Percentiles rank a stretch among this genome's conserved stretches.
phyloP scores from a whole-genome alignment of 1,140 invertebrate species.

The Brachionus calyciflorus region DNA sequence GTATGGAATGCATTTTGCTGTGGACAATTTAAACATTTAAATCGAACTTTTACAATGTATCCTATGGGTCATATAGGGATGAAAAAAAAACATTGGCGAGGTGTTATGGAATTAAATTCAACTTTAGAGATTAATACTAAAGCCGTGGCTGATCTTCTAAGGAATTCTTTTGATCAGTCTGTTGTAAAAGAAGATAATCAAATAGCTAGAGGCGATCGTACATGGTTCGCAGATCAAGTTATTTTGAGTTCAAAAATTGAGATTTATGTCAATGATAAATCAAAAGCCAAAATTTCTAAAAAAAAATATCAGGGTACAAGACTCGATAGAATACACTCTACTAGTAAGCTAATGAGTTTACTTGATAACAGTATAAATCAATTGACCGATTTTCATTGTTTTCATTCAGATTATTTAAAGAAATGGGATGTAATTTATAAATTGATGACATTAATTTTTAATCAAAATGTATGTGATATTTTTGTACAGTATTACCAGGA shows the following conservation, averaged over 20 bases:
- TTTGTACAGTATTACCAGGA: too few relatives aligned
- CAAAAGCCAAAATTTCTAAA: background rate
- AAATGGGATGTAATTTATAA: too few relatives aligned
- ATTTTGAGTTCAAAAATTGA: conserved; percentile 1
- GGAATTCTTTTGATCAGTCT: background rate
- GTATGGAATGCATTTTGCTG: conserved; percentile 48
- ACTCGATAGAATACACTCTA: conserved; percentile 2
- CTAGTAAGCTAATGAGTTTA: too few relatives aligned
- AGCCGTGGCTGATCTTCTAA: background rate
- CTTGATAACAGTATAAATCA: too few relatives aligned
- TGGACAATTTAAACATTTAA: conserved; percentile 47
- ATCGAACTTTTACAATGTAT: conserved; percentile 45
- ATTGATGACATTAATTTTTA: too few relatives aligned
- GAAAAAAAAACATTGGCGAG: conserved; percentile 46
- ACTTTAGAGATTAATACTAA: background rate
- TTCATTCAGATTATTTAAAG: too few relatives aligned
- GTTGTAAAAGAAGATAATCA: conserved; percentile 6
- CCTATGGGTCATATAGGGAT: conserved; percentile 48
- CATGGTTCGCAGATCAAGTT: conserved; percentile 11
- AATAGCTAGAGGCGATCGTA: background rate
- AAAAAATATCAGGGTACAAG: background rate
- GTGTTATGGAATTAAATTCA: background rate
- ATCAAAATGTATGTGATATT: too few relatives aligned
- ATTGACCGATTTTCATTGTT: too few relatives aligned
- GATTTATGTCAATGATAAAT: background rate